Base-by-base conservation (phyloP, 2,113 vertebrate genomes). In the Siniperca knerii region DNA sequence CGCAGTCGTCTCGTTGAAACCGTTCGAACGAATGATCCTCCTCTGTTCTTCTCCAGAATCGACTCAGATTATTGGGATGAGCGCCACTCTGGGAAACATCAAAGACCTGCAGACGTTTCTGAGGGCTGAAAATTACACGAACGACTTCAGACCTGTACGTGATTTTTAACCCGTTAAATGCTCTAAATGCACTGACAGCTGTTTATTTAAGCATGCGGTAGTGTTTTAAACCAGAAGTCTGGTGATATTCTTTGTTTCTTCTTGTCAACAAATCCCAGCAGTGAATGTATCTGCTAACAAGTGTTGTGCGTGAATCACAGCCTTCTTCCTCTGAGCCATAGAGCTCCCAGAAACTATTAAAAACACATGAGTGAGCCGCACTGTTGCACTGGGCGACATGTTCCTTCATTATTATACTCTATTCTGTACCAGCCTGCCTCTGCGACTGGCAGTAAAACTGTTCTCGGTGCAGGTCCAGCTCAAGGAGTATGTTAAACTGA, bases 11-110 rank as follows among this genome's bases (percentile, higher is more conserved):
- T 20, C n/a, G 12, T 67, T 29, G 0, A 58, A 46, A 35, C 5
- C 29, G 35, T 12, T 20, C 16, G 5, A 78, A 3, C 12, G 0
- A 42, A 57, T 1, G 1, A 23, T n/a, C 9, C 8, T 68, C 0
- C 4, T 42, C 11, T 54, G 18, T 40, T 65, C 2, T 16, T 61
- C 76, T 88, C 15, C 90, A 99, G 98, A 94, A 83, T 87, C 81
- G 10, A 98, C 96, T 7, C 98, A 99, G 81, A 96, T 99, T 61
- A 96, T 99, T 84, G 98, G 98, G 5, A 99, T 99, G 98, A 99
- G 98, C 86, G 98, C 98, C 79, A 99, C 98, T 0, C 90, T 99
- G 89, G 97, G 95, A 72, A 99, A 99, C 21, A 96, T 98, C 66
- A 90, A 82, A 83, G 98, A 99, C 83, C 94, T 99, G n/a, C 97